These are phyloP conservation scores for Agapornis roseicollis DNA, from an alignment of 2,113 vertebrate species.

Conservation along the genomic window DNA sequence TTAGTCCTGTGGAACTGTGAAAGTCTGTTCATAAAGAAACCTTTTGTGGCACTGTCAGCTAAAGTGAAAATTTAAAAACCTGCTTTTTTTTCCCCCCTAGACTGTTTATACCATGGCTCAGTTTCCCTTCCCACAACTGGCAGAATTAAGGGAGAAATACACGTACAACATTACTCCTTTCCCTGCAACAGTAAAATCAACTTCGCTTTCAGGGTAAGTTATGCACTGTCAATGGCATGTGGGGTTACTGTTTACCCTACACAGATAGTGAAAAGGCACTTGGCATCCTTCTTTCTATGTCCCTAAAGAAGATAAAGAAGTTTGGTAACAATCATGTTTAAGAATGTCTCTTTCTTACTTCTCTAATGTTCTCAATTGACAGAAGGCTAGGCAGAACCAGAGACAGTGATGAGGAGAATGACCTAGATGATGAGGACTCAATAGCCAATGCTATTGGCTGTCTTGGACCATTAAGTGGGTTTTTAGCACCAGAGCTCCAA, in stretches of 20 bases:
- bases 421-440: slow-evolving; percentile 90
- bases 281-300: background rate
- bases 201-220: slow-evolving; percentile 83
- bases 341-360: background rate
- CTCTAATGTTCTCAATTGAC: slow-evolving; percentile 13
- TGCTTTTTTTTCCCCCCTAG: slow-evolving; percentile 45
- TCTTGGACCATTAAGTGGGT: slow-evolving; percentile 90
- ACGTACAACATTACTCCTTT: slow-evolving; percentile 99
- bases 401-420: slow-evolving; percentile 94
- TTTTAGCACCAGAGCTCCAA: slow-evolving; percentile 91
- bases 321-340: background rate
- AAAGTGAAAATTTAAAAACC: background rate
- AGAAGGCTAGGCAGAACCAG: slow-evolving; percentile 77
- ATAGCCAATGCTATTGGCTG: slow-evolving; percentile 88
- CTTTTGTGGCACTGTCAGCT: background rate
- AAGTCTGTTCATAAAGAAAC: background rate
- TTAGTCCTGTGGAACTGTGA: background rate
- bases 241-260: background rate
- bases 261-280: background rate
- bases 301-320: background rate
- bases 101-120: slow-evolving; percentile 95
- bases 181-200: slow-evolving; percentile 85
- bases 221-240: background rate
- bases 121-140: slow-evolving; percentile 95
- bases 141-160: slow-evolving; percentile 96